Evolutionary conservation across 1,140 invertebrate species (phyloP).

Genomic region (Drosophila quadrilineata): DNA sequence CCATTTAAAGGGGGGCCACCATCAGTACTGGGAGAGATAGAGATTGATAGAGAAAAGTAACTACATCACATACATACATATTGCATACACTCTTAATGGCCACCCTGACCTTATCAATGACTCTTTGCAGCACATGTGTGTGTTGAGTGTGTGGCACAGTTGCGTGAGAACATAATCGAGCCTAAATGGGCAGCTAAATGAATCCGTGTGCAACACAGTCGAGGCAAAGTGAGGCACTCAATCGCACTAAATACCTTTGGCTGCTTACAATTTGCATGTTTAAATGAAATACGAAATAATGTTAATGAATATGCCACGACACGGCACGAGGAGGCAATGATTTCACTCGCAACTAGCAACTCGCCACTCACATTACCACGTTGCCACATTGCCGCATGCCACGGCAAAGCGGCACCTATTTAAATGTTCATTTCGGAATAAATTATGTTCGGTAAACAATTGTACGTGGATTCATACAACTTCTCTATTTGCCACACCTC

Average conservation of each 20-base stretch:
- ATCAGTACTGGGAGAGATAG: too few species aligned
- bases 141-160: slow-evolving; percentile 25
- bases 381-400: too few species aligned
- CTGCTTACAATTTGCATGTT: slow-evolving; percentile 20
- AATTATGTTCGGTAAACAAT: slow-evolving; percentile 49
- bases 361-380: too few species aligned
- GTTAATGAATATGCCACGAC: slow-evolving; percentile 45
- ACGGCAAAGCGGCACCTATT: slow-evolving; percentile 31
- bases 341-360: too few species aligned
- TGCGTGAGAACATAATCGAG: slow-evolving; percentile 26
- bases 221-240: not conserved
- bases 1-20: slow-evolving; percentile 21
- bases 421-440: slow-evolving; percentile 50
- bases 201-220: not conserved
- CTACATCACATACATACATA: slow-evolving; percentile 2
- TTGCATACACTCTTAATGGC: not conserved
- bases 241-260: slow-evolving; percentile 24
- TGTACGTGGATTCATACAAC: slow-evolving; percentile 6
- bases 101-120: not conserved
- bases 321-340: not conserved
- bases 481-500: not conserved
- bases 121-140: not conserved
- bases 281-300: too few species aligned
- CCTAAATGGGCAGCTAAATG: slow-evolving; percentile 25
- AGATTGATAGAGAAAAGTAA: too few species aligned